Percentiles rank a stretch among this genome's conserved stretches.
Conservation (phyloP, 2,113 vertebrate genomes). For the Bujurquina vittata region DNA sequence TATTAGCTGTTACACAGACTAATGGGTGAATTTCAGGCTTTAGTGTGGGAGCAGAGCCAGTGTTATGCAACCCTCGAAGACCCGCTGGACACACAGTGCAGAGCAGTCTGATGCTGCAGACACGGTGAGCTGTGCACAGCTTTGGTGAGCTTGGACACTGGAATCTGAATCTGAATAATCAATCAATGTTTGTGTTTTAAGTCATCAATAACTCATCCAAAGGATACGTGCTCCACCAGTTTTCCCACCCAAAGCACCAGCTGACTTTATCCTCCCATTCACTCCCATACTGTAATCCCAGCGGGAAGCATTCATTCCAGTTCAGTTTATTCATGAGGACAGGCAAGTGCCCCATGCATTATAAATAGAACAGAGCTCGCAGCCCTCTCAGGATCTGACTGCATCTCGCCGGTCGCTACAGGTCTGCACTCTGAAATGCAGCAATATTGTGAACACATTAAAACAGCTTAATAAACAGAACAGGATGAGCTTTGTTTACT, state of each 20-base stretch:
- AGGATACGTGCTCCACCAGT: background rate
- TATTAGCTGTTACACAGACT: fast-evolving
- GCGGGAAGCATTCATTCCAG: constrained; percentile 68
- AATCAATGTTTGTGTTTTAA: background rate
- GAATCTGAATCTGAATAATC: background rate
- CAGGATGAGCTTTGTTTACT: background rate
- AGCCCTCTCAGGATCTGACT: constrained; percentile 46
- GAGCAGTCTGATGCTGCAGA: background rate
- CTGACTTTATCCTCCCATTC: constrained; percentile 54
- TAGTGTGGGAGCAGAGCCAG: no score
- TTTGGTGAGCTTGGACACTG: background rate
- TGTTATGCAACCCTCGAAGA: constrained; percentile 1
- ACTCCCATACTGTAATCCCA: constrained; percentile 64
- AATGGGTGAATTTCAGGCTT: background rate
- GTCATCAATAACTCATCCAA: background rate
- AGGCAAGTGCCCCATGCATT: constrained; percentile 66
- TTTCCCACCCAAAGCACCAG: background rate
- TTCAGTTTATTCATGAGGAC: constrained; percentile 76
- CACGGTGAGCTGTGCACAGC: background rate
- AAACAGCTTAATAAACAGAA: background rate
- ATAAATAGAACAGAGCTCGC: constrained; percentile 75
- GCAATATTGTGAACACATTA: background rate
- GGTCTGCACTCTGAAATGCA: constrained; percentile 37
- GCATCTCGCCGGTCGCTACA: constrained; percentile 38
- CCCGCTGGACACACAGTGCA: background rate